Conservation (phyloP, 2,888 invertebrate genomes). For the Tribolium freemani region DNA sequence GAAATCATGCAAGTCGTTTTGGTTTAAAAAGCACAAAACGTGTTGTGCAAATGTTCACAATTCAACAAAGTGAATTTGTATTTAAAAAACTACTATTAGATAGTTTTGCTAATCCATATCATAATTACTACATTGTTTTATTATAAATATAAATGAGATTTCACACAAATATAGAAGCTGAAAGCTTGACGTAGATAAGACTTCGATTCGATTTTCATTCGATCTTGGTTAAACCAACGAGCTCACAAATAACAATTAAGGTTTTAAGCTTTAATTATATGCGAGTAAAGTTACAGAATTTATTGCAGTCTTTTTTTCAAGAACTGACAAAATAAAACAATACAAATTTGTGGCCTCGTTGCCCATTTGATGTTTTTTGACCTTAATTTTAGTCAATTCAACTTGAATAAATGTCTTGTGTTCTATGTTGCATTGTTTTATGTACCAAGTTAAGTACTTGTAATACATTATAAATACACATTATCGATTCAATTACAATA, state of each 20-base stretch:
- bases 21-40: constrained; percentile 33
- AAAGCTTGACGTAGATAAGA: constrained; percentile 23
- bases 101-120: constrained; percentile 42
- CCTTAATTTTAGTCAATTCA: constrained; percentile 15
- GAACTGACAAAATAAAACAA: too few relatives aligned
- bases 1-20: constrained; percentile 32
- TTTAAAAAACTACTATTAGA: constrained; percentile 35
- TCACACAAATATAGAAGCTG: constrained; percentile 34
- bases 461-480: constrained; percentile 57
- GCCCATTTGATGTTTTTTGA: not conserved
- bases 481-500: constrained; percentile 54
- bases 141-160: constrained; percentile 22
- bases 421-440: constrained; percentile 52
- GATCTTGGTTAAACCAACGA: not conserved
- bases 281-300: too few relatives aligned
- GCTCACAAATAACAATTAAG: too few relatives aligned
- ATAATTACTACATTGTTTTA: constrained; percentile 33
- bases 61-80: constrained; percentile 35
- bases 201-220: not conserved
- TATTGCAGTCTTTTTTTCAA: too few relatives aligned
- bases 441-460: constrained; percentile 50
- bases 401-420: constrained; percentile 43
- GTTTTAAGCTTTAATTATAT: too few relatives aligned
- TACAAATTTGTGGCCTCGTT: not conserved
- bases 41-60: constrained; percentile 32